Evolutionary conservation across 2,888 invertebrate genomes (phyloP), one percentile per base, ranked within the genome.

Genomic region (Melinopterus prodromus): DNA sequence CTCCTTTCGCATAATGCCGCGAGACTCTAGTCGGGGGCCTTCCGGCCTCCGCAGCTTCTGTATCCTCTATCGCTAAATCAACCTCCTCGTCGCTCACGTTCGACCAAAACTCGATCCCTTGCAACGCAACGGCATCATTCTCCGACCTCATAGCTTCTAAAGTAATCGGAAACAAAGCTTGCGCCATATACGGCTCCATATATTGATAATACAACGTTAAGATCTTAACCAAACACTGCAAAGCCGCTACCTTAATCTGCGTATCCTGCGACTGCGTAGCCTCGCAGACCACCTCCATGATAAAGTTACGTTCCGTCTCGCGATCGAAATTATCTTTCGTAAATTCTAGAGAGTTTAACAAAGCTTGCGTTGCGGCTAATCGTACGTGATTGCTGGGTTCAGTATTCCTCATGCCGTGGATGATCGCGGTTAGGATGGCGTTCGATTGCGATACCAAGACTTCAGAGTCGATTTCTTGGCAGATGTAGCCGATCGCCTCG

Each of bases 71-170:
- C 1, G 96, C 93, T 83, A 99, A 91, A 90, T 99, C 99, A 69
- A 99, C 97, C 90, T 99, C 99, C 90, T 99, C 99, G 90, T 99
- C 99, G 87, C 99, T 98, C 0, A 99, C 99, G 86, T 98, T 99
- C 5, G 99, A 99, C 99, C 99, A 99, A 91, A 99, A 99, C 90
- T 99, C 99, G 88, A 99, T 99, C 84, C 99, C 99, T 91, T 99
- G 99, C 79, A 99, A 92, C 16, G 98, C 95, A 78, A 99, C 96
- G 85, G 99, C 98, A 90, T 99, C 98, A 83, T 96, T 93, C 83
- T 98, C 97, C 16, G 97, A 97, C 88, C 98, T 98, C 98, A 99
- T 99, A 9, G 99, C 99, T 90, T 98, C 98, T 87, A 99, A 91
- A 7, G 99, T 99, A 80, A 99, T 99, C 37, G 99, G 98, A 90